phyloP scores from a whole-genome alignment of 1,140 invertebrate species.

The Zophobas morio region DNA sequence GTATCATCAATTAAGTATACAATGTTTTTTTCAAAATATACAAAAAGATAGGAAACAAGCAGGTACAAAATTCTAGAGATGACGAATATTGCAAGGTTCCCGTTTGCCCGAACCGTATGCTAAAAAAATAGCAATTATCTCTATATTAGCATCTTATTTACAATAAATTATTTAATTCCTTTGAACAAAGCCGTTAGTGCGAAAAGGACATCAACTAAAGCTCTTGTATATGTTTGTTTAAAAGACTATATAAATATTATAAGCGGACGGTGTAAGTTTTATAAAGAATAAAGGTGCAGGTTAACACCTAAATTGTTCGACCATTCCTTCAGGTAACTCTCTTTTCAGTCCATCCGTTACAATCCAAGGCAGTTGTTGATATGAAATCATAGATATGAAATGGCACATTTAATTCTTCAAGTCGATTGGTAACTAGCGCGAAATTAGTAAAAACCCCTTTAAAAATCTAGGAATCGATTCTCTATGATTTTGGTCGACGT shows the following conservation, averaged over 20 bases:
- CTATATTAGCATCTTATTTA: slow-evolving; percentile 46
- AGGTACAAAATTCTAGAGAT: slow-evolving; percentile 60
- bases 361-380: slow-evolving; percentile 62
- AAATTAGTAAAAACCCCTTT: slow-evolving; percentile 33
- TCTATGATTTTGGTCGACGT: slow-evolving; percentile 23
- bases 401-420: slow-evolving; percentile 46
- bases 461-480: slow-evolving; percentile 38
- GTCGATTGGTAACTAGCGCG: slow-evolving; percentile 35
- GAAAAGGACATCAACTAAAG: slow-evolving; percentile 35
- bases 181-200: slow-evolving; percentile 39
- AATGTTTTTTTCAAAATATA: slow-evolving; percentile 52
- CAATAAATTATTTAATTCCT: slow-evolving; percentile 47
- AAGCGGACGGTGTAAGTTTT: slow-evolving; percentile 45
- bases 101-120: slow-evolving; percentile 56
- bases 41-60: slow-evolving; percentile 56
- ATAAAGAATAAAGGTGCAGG: slow-evolving; percentile 48
- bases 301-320: slow-evolving; percentile 41
- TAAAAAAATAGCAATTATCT: slow-evolving; percentile 54
- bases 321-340: slow-evolving; percentile 61
- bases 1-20: slow-evolving; percentile 52
- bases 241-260: slow-evolving; percentile 48
- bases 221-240: slow-evolving; percentile 48
- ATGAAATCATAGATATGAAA: slow-evolving; percentile 56
- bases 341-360: slow-evolving; percentile 63
- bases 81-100: slow-evolving; percentile 59